Evolutionary conservation across 2,888 invertebrate genomes (phyloP), one percentile per base, ranked within the genome.

Genomic region (Drosophila lutescens): DNA sequence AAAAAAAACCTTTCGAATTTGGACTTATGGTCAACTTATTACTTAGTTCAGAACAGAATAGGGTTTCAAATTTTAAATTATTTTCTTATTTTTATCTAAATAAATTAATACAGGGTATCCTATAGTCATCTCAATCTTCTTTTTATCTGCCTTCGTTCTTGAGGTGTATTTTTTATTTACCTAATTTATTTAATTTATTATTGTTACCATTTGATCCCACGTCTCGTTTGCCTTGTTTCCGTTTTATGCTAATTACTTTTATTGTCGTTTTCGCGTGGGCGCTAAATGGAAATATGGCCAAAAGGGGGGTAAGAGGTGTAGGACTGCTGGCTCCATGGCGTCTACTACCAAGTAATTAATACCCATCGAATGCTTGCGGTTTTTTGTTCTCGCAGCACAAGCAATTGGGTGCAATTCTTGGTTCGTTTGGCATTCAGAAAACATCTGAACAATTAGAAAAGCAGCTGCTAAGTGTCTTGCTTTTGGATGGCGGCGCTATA

Each of bases 331-430:
- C 56, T 66, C 53, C 65, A 56, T 44, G 62, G 65, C 61, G 65
- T 63, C 44, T 53, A 50, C 26, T 41, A 54, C 61, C 77, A 61
- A 74, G 86, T 85, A 85, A 79, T 67, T 81, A 84, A 86, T 73
- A 63, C 54, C 40, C 32, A 55, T 54, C 44, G 38, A 56, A 58
- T 56, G 54, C 38, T 61, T 66, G 67, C 41, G 66, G 59, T 47
- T 72, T 53, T 32, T 15, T 44, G n/a, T n/a, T 20, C 13, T 2
- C 20, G 20, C 23, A 23, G 17, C 23, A 17, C 13, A 23, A 15
- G 38, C 38, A 61, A 61, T 26, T 41, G 43, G 8, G 53, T 46
- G 32, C 13, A 20, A 38, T 50, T 58, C 55, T 60, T 55, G 2
- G 50, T 41, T 53, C 6, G 53, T 51, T 50, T 54, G 67, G 26